Base-by-base conservation (phyloP, 2,797 vertebrate genomes). In the Falco concolor region DNA sequence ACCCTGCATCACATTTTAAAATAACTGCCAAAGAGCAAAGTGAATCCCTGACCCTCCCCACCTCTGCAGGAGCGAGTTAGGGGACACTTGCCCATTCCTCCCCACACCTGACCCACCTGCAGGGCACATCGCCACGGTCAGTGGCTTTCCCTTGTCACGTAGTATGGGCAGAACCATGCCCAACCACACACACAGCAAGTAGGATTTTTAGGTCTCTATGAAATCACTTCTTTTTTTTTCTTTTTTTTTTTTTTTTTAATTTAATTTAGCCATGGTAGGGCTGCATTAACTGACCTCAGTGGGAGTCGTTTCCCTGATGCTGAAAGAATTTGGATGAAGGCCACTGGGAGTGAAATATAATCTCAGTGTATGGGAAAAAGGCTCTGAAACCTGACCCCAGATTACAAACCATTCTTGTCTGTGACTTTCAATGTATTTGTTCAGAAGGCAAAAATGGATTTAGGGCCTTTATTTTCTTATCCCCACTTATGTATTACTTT, bases 361-460 rank as follows among this genome's bases (percentile, higher is more conserved):
- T 45, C 73, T 22, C 52, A 8, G 52, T 15, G 9, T 52, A 65
- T 94, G 95, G 81, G 91, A 96, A 96, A 93, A 87, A 59, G 45
- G 34, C 61, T 42, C 64, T 19, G 94, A 95, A 97, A 97, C 38
- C 13, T 63, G 96, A 96, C 18, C 80, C 76, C 38, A 67, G 68
- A 77, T 86, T 87, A 89, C 56, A 67, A 34, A 27, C 87, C 70
- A 92, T 97, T 97, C 94, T 96, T 87, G 56, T 5, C 49, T 16
- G 8, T 27, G 28, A 74, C 72, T 76, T 63, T 21, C 82, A 47
- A 27, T 12, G 13, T 59, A 16, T 70, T 88, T 76, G 44, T 79
- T 91, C 85, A 57, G 80, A 68, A 77, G 87, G 30, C 27, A 32
- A 34, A 69, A 75, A 65, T 34, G 56, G 25, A 72, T 89, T 78